These are phyloP conservation scores for Ceyx melanurus DNA, from an alignment of 2,113 vertebrate species.

Conservation along the genomic window DNA sequence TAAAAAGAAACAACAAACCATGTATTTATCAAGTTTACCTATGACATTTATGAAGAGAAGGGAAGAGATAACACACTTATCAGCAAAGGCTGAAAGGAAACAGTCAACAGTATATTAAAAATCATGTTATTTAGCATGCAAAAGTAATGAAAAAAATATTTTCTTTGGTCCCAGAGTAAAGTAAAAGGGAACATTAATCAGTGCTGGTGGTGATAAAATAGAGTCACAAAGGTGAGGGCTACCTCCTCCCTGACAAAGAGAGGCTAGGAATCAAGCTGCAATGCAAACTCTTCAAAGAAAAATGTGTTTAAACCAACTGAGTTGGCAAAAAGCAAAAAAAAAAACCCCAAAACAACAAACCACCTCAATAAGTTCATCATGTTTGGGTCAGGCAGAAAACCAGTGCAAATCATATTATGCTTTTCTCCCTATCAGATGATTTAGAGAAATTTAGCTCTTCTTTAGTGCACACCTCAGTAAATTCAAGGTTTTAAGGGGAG, in stretches of 20 bases:
- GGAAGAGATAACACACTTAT: background rate
- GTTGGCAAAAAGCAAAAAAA: background rate
- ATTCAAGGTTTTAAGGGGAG: background rate
- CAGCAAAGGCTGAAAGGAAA: background rate
- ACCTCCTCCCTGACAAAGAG: background rate
- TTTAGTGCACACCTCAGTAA: background rate
- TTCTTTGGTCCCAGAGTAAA: background rate
- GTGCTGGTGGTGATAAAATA: background rate
- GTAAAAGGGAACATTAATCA: background rate
- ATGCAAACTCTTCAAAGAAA: background rate
- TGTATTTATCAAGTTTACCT: background rate
- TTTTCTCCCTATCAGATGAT: background rate
- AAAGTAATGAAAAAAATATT: background rate
- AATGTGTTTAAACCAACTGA: background rate
- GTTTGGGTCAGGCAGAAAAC: background rate
- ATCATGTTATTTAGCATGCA: background rate
- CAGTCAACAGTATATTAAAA: background rate
- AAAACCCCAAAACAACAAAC: background rate
- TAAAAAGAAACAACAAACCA: conserved; percentile 53
- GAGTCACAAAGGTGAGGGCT: background rate
- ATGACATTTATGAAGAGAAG: background rate
- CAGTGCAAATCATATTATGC: background rate
- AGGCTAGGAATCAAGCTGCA: background rate
- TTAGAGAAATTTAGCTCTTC: background rate
- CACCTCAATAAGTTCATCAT: background rate